phyloP scores from a whole-genome alignment of 2,113 vertebrate species.

The Heloderma charlesbogerti region DNA sequence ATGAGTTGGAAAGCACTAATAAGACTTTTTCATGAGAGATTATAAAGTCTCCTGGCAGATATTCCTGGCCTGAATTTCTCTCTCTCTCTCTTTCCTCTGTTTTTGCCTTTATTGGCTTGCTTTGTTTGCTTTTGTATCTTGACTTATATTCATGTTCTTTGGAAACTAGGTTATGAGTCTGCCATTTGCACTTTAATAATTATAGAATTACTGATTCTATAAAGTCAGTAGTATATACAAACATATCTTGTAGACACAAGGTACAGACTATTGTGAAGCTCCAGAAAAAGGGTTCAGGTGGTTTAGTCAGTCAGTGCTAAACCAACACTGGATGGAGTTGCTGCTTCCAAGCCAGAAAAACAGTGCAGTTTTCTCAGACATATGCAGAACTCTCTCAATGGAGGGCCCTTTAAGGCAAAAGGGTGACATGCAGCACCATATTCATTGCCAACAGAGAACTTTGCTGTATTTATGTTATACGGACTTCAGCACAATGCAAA shows the following conservation, averaged over 20 bases:
- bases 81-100: background rate
- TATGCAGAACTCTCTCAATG: background rate
- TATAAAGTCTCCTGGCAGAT: background rate
- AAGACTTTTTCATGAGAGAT: slow-evolving; percentile 25
- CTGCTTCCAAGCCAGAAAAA: background rate
- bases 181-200: background rate
- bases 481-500: background rate
- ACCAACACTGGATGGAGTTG: background rate
- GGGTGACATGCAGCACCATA: background rate
- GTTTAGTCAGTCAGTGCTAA: background rate
- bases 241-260: background rate
- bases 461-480: background rate
- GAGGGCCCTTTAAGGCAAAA: background rate
- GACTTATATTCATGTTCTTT: slow-evolving; percentile 21
- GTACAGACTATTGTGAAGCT: background rate
- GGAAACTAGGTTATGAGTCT: slow-evolving; percentile 7
- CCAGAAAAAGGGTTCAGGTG: background rate
- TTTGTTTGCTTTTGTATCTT: slow-evolving; percentile 20
- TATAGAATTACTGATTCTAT: slow-evolving; percentile 9
- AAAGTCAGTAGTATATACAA: background rate
- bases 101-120: slow-evolving; percentile 10
- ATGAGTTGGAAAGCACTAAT: slow-evolving; percentile 42
- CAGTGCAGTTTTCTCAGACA: background rate
- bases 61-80: background rate
- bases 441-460: background rate